These are phyloP conservation scores for Ormyrus labotus DNA, from an alignment of 2,888 invertebrate genomes.

Conservation along the genomic window DNA sequence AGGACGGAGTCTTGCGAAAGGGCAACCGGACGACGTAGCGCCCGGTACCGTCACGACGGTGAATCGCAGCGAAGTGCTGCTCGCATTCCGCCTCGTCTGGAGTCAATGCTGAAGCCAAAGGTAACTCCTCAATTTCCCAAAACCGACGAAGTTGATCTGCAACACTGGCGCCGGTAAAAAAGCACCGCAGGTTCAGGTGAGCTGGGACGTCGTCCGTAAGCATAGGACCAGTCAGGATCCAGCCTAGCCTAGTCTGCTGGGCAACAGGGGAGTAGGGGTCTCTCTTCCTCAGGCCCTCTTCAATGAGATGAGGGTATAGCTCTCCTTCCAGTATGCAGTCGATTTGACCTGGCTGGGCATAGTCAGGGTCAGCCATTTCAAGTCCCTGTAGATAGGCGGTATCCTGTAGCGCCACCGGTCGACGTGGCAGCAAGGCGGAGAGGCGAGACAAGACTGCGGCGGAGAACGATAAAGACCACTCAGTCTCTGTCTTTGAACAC, in stretches of 20 bases:
- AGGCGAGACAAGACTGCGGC: neutral
- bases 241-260: constrained; percentile 3
- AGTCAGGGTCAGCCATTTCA: constrained; percentile 12
- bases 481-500: neutral
- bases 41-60: neutral
- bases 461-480: neutral
- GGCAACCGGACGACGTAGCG: constrained; percentile 4
- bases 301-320: neutral
- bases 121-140: neutral
- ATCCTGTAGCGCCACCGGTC: too few relatives aligned
- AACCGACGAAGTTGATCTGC: neutral
- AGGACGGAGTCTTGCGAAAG: neutral
- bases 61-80: neutral
- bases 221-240: constrained; percentile 1
- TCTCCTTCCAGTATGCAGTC: constrained; percentile 8
- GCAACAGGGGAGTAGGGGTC: neutral
- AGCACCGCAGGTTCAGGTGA: neutral
- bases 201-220: constrained; percentile 29
- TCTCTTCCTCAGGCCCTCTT: neutral
- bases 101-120: neutral
- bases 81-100: neutral
- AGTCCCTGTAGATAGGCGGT: neutral
- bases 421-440: neutral
- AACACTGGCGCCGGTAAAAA: neutral
- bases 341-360: neutral